Evolutionary conservation across 2,113 vertebrate species (phyloP).

Genomic region (Osmerus eperlanus): DNA sequence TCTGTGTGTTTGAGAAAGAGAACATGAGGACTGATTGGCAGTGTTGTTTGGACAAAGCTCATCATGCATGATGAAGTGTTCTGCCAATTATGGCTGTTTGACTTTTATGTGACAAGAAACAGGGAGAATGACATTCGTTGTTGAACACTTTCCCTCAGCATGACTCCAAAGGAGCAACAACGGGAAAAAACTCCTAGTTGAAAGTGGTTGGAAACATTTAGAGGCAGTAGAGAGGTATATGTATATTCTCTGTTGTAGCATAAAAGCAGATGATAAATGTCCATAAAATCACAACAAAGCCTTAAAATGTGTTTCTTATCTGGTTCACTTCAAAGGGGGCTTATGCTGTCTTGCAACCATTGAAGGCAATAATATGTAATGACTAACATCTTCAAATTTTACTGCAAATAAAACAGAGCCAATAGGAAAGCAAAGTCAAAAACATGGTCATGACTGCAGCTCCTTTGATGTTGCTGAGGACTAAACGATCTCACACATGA

Average conservation of each 20-base stretch:
- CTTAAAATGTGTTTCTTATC: constrained; percentile 1
- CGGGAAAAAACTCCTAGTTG: background rate
- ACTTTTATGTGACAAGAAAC: background rate
- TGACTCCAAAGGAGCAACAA: too few species aligned
- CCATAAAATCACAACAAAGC: background rate
- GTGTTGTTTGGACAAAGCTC: background rate
- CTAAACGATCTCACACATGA: background rate
- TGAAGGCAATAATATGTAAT: constrained; percentile 1
- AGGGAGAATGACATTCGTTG: background rate
- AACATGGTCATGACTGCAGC: background rate
- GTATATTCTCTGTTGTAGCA: background rate
- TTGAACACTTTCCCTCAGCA: background rate
- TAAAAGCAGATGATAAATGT: background rate
- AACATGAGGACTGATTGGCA: background rate
- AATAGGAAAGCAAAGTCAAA: background rate
- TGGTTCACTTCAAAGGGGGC: constrained; percentile 7
- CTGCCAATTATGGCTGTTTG: constrained; percentile 7
- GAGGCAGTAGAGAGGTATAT: background rate
- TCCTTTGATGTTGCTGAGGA: constrained; percentile 10
- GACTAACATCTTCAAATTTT: background rate
- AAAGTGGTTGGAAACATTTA: background rate
- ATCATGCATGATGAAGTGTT: constrained; percentile 8
- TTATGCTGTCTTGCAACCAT: constrained; percentile 4
- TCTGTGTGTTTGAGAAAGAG: constrained; percentile 8
- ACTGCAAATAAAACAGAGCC: background rate